Conservation (phyloP, 1,140 invertebrate species). For the Charaxes varanes region DNA sequence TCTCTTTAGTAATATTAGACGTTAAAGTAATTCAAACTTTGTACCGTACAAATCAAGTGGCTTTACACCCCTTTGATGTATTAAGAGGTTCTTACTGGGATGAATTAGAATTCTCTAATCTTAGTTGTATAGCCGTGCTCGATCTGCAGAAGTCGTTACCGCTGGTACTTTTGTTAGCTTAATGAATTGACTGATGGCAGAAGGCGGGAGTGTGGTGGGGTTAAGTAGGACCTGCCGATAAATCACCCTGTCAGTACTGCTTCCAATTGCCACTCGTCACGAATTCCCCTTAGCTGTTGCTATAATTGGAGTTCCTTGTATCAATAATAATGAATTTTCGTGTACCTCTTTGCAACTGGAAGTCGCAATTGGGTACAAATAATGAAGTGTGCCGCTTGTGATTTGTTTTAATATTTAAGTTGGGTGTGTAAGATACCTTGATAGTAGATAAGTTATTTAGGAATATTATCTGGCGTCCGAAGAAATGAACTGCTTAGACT, state of each 20-base stretch:
- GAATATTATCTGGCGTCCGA: no score
- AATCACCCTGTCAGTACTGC: constrained; percentile 67
- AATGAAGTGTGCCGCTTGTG: no score
- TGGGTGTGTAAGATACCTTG: neutral
- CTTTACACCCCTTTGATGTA: constrained; percentile 12
- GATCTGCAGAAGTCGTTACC: constrained; percentile 58
- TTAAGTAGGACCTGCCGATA: constrained; percentile 66
- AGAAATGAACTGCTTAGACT: no score
- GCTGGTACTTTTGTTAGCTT: constrained; percentile 65
- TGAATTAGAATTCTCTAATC: constrained; percentile 21
- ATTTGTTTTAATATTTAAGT: no score
- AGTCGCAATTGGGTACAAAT: no score
- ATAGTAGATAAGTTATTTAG: neutral
- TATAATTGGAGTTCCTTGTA: constrained; percentile 42
- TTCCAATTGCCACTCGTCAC: constrained; percentile 65
- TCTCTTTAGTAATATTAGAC: constrained; percentile 19
- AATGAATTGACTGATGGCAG: constrained; percentile 71
- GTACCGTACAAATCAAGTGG: constrained; percentile 2
- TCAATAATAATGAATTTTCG: constrained; percentile 13
- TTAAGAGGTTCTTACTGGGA: constrained; percentile 9
- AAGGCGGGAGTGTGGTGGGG: constrained; percentile 60
- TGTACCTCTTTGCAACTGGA: neutral
- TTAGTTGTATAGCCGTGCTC: constrained; percentile 36
- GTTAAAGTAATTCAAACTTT: constrained; percentile 1
- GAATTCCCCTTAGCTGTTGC: constrained; percentile 41